phyloP scores from a whole-genome alignment of 2,113 vertebrate genomes.

The Rousettus leschenaultii region DNA sequence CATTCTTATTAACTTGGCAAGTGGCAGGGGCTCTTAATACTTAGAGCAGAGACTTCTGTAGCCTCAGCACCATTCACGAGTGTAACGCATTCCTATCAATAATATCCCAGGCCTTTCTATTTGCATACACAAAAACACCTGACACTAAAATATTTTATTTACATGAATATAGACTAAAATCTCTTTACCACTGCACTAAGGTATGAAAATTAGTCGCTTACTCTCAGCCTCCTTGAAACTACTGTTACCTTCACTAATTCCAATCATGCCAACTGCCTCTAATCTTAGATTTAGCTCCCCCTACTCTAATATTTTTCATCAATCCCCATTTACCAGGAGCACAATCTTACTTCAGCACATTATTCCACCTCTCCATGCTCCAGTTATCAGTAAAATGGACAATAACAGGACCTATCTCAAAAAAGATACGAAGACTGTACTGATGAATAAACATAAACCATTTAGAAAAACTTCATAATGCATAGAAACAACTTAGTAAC shows the following conservation, averaged over 20 bases:
- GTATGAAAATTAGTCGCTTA: neutral
- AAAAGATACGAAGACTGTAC: neutral
- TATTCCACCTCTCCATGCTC: neutral
- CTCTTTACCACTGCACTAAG: neutral
- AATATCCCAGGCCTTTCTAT: neutral
- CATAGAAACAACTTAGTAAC: neutral
- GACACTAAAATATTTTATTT: neutral
- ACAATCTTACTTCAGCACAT: neutral
- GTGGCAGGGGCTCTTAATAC: neutral
- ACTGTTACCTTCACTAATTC: neutral
- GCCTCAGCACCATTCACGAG: neutral
- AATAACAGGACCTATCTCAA: neutral
- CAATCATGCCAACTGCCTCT: neutral
- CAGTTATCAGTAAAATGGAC: neutral
- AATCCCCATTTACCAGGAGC: neutral
- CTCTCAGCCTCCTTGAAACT: neutral
- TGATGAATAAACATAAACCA: neutral
- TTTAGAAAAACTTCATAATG: neutral
- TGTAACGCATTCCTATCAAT: neutral
- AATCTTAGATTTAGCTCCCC: neutral
- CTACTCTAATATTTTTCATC: neutral
- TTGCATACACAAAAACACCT: neutral
- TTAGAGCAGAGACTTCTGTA: neutral
- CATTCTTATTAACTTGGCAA: neutral
- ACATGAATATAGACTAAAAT: neutral